Conservation (phyloP, 2,888 invertebrate genomes). For the Protula sp. region DNA sequence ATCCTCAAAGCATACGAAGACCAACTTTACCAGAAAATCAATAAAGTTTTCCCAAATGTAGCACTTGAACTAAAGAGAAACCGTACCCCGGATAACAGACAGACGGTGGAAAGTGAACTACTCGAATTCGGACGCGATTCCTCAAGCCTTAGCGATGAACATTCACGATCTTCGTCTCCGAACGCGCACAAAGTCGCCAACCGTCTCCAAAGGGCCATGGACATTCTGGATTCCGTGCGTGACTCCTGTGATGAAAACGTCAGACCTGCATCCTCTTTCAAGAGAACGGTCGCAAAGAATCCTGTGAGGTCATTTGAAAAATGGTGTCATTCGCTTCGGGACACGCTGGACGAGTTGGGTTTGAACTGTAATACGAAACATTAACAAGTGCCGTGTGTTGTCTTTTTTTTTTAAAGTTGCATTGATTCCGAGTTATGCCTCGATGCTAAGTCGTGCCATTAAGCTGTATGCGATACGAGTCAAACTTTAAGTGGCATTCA, state of each 20-base stretch:
- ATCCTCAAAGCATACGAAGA: not conserved
- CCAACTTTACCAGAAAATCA: not conserved
- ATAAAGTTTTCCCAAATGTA: not conserved
- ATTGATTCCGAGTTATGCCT: no score
- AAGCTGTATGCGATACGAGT: no score
- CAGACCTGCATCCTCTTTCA: not conserved
- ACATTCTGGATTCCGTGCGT: not conserved
- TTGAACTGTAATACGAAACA: no score
- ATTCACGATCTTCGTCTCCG: not conserved
- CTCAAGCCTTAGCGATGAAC: not conserved
- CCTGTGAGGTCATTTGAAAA: not conserved
- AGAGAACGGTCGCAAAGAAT: not conserved
- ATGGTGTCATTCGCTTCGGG: not conserved
- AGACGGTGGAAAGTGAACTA: not conserved
- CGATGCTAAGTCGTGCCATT: no score
- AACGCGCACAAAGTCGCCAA: not conserved
- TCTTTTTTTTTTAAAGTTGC: no score
- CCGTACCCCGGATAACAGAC: not conserved
- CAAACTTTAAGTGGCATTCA: no score
- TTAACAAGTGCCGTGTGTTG: no score
- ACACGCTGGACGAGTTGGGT: not conserved
- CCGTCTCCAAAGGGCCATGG: not conserved
- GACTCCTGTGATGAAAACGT: not conserved
- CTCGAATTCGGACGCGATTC: not conserved
- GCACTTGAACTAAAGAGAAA: not conserved